Evolutionary conservation across 2,888 invertebrate species (phyloP).

Genomic region (Protula sp.): DNA sequence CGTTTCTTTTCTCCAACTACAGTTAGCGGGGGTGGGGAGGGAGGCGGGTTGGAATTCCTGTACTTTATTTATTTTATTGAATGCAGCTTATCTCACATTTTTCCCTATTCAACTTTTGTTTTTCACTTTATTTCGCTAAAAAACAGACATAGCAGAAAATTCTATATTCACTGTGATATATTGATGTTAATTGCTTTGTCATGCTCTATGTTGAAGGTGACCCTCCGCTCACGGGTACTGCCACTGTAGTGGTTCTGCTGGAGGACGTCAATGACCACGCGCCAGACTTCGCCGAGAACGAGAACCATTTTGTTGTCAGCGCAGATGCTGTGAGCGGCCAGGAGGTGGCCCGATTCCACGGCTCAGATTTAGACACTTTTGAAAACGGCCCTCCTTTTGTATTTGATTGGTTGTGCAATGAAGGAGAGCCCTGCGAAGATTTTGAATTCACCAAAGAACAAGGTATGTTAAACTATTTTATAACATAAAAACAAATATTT

Average conservation of each 20-base stretch:
- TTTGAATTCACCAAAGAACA: slow-evolving; percentile 2
- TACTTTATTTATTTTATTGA: no score
- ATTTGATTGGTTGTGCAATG: slow-evolving; percentile 54
- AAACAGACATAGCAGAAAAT: no score
- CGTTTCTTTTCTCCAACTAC: no score
- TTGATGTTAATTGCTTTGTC: no score
- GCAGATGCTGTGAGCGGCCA: not conserved
- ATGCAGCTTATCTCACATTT: no score
- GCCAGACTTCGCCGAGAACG: slow-evolving; percentile 72
- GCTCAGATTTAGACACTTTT: slow-evolving; percentile 37
- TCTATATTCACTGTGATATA: no score
- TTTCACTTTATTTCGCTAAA: no score
- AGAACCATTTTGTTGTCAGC: not conserved
- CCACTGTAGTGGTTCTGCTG: slow-evolving; percentile 86
- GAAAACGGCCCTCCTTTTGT: slow-evolving; percentile 66
- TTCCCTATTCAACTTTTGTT: no score
- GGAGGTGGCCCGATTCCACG: slow-evolving; percentile 22
- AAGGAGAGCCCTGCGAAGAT: slow-evolving; percentile 56
- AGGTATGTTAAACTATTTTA: slow-evolving; percentile 7
- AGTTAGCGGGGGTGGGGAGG: no score
- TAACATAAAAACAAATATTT: no score
- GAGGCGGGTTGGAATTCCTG: no score
- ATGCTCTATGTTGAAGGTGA: slow-evolving; percentile 25
- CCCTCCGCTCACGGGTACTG: slow-evolving; percentile 64
- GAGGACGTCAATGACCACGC: slow-evolving; percentile 96